Base-by-base conservation (phyloP, 1,140 invertebrate genomes). In the Harlomillsia oculata region DNA sequence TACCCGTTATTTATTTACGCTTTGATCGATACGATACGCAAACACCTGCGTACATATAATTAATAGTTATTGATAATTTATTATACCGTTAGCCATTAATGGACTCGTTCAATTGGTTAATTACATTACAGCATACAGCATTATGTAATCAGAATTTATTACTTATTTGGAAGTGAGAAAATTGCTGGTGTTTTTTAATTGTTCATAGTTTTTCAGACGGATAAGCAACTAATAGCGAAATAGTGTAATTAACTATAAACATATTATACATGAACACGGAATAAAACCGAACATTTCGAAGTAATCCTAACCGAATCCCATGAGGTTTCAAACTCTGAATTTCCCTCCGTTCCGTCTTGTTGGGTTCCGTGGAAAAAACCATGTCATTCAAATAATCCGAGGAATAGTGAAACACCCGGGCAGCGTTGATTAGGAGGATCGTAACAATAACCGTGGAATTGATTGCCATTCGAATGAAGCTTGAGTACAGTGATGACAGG, bases 181-280 rank as follows among this genome's bases (percentile, higher is more conserved):
- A n/a, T n/a, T n/a, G n/a, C n/a, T n/a, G n/a, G n/a, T n/a, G n/a
- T n/a, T n/a, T n/a, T n/a, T n/a, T n/a, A n/a, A n/a, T n/a, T n/a
- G n/a, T n/a, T n/a, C n/a, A n/a, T n/a, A n/a, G n/a, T n/a, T n/a
- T n/a, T n/a, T n/a, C n/a, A n/a, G n/a, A n/a, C n/a, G 29, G 45
- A 32, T 32, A 48, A 1, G 45, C 45, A 32, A 48, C 13, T 48
- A 48, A 48, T 2, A 48, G 11, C 1, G 45, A 16, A 21, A 48
- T 48, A 6, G 34, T 18, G 16, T 30, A 20, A 16, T 48, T 48
- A 1, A 48, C 28, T 1, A 48, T 20, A 32, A 48, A 48, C 8
- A 25, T 5, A 4, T 11, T 32, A 16, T 48, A 48, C 45, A 48
- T 48, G 16, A 48, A 48, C 13, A 48, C 45, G 5, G 45, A 48